Conservation (phyloP, 2,797 vertebrate genomes). For the Distichodus sexfasciatus region DNA sequence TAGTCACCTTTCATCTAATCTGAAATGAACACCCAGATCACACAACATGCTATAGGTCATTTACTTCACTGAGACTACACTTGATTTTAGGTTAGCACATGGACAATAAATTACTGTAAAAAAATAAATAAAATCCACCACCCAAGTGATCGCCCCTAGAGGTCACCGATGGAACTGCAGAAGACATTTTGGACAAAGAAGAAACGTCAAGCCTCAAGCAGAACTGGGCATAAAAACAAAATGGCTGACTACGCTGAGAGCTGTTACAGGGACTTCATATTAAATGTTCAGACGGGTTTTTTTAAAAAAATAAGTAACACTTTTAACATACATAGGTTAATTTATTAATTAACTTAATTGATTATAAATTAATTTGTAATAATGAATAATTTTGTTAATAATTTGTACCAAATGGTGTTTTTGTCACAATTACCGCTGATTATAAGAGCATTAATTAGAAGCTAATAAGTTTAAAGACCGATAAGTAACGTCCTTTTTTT, state of each 20-base stretch:
- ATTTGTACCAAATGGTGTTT: no score
- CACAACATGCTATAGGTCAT: neutral
- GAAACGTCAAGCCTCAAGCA: conserved; percentile 6
- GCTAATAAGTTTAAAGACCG: no score
- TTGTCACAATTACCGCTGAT: no score
- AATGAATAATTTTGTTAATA: no score
- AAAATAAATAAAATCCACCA: neutral
- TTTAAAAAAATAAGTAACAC: neutral
- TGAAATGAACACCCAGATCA: neutral
- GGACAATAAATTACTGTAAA: no score
- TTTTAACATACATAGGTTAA: neutral
- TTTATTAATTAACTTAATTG: neutral
- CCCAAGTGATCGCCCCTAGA: conserved; percentile 30
- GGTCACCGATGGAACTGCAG: conserved; percentile 46
- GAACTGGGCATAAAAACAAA: conserved; percentile 45
- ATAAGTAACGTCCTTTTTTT: no score
- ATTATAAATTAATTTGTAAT: no score
- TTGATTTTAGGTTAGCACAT: neutral
- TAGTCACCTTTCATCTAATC: neutral
- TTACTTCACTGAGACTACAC: neutral
- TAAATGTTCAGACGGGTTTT: neutral
- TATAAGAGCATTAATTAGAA: no score
- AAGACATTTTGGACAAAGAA: conserved; percentile 50
- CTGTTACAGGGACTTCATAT: neutral
- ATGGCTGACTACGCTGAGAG: conserved; percentile 46